Evolutionary conservation across 2,888 invertebrate genomes (phyloP).

Genomic region (Leptinotarsa juncta): DNA sequence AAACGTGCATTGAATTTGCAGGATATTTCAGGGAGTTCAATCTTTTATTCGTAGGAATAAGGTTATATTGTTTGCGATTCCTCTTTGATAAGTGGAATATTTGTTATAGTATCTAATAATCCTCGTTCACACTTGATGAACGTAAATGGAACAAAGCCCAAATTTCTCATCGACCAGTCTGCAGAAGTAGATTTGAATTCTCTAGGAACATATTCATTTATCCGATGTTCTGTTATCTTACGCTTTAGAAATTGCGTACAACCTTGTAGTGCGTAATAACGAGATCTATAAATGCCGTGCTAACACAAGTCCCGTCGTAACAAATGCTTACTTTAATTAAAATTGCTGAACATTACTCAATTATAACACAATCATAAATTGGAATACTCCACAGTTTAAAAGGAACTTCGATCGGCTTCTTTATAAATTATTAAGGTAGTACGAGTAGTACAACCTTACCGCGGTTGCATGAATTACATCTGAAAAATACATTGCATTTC

Average conservation of each 20-base stretch:
- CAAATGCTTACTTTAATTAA: conserved; percentile 50
- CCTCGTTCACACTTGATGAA: too few relatives aligned
- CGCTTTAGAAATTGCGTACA: conserved; percentile 36
- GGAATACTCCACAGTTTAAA: conserved; percentile 44
- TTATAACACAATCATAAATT: conserved; percentile 53
- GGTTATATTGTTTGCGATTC: too few relatives aligned
- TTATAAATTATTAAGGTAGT: conserved; percentile 4
- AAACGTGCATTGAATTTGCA: too few relatives aligned
- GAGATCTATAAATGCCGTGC: conserved; percentile 44
- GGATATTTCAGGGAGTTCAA: too few relatives aligned
- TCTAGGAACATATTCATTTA: not conserved
- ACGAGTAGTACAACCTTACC: not conserved
- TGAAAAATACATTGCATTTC: conserved; percentile 8
- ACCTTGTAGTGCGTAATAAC: conserved; percentile 46
- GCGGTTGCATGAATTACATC: not conserved
- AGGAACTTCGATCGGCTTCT: conserved; percentile 42
- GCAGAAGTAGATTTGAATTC: not conserved
- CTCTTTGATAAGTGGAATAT: too few relatives aligned
- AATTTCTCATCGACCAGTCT: not conserved
- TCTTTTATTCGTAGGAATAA: too few relatives aligned
- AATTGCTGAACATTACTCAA: conserved; percentile 53
- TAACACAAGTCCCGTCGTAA: conserved; percentile 39
- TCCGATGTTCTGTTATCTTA: conserved; percentile 32
- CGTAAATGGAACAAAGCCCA: too few relatives aligned
- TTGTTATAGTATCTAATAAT: too few relatives aligned